phyloP scores from a whole-genome alignment of 2,113 vertebrate species.

The Leptodactylus fuscus region DNA sequence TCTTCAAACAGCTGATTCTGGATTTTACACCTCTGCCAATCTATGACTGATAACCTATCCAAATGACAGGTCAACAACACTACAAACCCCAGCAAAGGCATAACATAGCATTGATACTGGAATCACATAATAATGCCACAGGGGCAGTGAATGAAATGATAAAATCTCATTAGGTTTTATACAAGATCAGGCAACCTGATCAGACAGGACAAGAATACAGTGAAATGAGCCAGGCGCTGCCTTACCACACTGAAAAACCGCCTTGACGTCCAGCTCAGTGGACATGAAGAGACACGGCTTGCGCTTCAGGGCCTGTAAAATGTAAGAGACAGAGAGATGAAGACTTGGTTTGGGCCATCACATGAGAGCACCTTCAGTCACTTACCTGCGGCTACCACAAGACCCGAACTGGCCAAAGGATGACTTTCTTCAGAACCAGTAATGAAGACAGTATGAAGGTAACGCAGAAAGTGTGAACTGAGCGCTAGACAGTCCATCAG shows the following conservation, averaged over 20 bases:
- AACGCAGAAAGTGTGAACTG: background rate
- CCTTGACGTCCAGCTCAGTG: conserved; percentile 94
- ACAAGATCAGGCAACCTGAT: too few species aligned
- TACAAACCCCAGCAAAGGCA: too few species aligned
- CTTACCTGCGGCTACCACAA: conserved; percentile 68
- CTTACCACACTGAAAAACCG: conserved; percentile 98
- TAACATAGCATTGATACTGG: background rate
- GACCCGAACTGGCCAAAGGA: background rate
- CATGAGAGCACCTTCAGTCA: conserved; percentile 33
- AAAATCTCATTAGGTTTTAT: too few species aligned
- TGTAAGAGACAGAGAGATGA: conserved; percentile 77
- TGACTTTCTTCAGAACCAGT: background rate
- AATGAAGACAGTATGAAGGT: background rate
- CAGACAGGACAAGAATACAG: too few species aligned
- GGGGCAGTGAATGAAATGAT: background rate
- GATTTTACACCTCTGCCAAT: too few species aligned
- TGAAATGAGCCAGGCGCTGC: conserved; percentile 60
- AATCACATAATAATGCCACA: background rate
- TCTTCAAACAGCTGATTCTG: too few species aligned
- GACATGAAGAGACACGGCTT: conserved; percentile 97
- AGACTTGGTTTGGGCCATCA: conserved; percentile 40
- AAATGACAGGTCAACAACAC: too few species aligned
- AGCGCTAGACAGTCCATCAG: background rate
- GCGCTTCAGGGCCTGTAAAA: conserved; percentile 96
- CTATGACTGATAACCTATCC: too few species aligned